Conservation (phyloP, 2,797 vertebrate genomes). For the Alosa sapidissima region DNA sequence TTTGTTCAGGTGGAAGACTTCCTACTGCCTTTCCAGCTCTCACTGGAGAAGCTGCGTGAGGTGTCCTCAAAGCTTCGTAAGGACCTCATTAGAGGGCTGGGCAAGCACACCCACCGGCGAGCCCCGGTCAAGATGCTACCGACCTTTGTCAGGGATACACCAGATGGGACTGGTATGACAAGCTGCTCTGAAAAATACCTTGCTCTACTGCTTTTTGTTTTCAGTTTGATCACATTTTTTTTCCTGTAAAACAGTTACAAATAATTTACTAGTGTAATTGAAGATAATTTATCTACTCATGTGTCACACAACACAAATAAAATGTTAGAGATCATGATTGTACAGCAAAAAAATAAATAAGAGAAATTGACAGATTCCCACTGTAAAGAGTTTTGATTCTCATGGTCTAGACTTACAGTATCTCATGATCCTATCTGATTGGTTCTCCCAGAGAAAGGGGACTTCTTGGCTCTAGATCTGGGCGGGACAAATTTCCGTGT, state of each 20-base stretch:
- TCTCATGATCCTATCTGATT: neutral
- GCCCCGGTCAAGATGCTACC: constrained; percentile 81
- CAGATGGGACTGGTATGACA: constrained; percentile 78
- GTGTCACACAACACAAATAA: neutral
- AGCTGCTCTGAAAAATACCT: neutral
- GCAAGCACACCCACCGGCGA: constrained; percentile 49
- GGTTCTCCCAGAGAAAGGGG: constrained; percentile 71
- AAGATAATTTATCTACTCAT: neutral
- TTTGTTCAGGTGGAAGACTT: constrained; percentile 64
- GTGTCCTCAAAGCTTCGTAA: constrained; percentile 67
- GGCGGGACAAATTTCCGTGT: constrained; percentile 75
- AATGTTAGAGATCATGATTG: neutral
- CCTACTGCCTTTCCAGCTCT: constrained; percentile 67
- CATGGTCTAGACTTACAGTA: neutral
- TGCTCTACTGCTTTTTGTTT: neutral
- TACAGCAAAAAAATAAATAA: neutral
- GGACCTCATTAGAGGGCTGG: constrained; percentile 73
- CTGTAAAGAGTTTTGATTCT: neutral
- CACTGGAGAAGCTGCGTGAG: constrained; percentile 58
- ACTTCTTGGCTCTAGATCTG: constrained; percentile 82
- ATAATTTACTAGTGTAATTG: neutral
- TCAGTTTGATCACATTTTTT: neutral
- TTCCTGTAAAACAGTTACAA: neutral
- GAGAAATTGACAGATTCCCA: neutral
- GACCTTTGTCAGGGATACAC: constrained; percentile 78